Evolutionary conservation across 2,888 invertebrate species (phyloP), one percentile per base, ranked within the genome.

Genomic region (Perithous albicinctus): DNA sequence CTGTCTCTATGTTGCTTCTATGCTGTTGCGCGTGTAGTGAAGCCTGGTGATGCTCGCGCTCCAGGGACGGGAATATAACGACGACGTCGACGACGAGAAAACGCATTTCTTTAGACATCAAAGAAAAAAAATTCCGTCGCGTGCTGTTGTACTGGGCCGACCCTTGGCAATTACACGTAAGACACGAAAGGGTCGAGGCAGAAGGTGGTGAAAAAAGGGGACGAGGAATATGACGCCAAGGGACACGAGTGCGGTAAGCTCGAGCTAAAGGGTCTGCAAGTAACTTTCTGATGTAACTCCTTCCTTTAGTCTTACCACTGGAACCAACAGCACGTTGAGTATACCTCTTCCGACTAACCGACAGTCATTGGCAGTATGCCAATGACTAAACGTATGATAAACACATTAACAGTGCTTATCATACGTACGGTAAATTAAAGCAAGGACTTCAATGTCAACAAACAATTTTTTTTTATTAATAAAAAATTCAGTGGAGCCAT

Each of bases 61-160:
- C 35, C 32, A 48, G 61, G 66, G 64, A 78, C 63, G 48, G 20
- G 32, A 51, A 66, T 64, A 63, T 38, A 78, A 76, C 59, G 59
- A 48, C 48, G 54, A 38, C 66, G n/a, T n/a, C n/a, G 15, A 69
- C 38, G 56, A 63, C 15, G 43, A 77, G 77, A 59, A 73, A 74
- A 51, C 56, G 73, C 54, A 76, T 86, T 85, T 86, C 82, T 85
- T 84, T 64, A 67, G 85, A 87, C 87, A 85, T 88, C 88, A 89
- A 88, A 89, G 87, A 38, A 72, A 85, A 87, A 85, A 78, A 81
- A 86, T 84, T 66, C 78, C n/a, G 46, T 66, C 63, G 66, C 77
- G 63, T 51, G 72, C 56, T 74, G 78, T 59, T 38, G 82, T 56
- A 72, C 41, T 32, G 54, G 82, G 75, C 69, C 73, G 73, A 85